Base-by-base conservation (phyloP, 2,113 vertebrate species). In the Uria lomvia region DNA sequence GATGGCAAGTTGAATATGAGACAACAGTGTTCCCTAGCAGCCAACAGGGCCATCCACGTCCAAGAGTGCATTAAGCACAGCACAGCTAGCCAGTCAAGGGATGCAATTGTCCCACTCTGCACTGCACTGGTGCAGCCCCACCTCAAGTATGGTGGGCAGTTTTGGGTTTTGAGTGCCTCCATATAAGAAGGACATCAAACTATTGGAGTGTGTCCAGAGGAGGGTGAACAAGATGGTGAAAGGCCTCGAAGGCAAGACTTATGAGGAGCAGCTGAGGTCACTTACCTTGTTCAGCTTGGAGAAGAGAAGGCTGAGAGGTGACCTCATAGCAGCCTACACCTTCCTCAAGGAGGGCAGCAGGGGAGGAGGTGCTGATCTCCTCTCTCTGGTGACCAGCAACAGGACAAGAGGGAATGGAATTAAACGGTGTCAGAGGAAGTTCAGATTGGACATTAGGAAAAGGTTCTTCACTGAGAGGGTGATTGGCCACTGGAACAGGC, bases 31-130 rank as follows among this genome's bases (percentile, higher is more conserved):
- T 30, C 22, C n/a, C 29, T 40, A 17, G 12, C 22, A 59, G 10
- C 65, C 66, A 83, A 21, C 71, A 60, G 23, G 18, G 20, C 20
- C 26, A 42, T 19, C 18, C 3, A 1, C n/a, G 30, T 23, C 45
- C 30, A 52, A 19, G 11, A 27, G 29, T 50, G 14, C 36, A 60
- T 9, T 7, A 42, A 60, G 23, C 17, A 50, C 30, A 50, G 30
- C 18, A 17, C 8, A 50, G 23, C 66, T n/a, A 30, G 30, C 3
- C 0, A 0, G 19, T 19, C 1, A 2, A 42, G 24, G 38, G 56
- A 72, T 36, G 56, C 3, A 11, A 36, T 4, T 43, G 32, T 11
- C 24, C 24, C 47, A 43, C 12, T 52, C 38, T 21, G 6, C 36
- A 30, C 10, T 16, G 12, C 30, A 14, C 19, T 58, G 30, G 4